Conservation (phyloP, 2,888 invertebrate genomes). For the Caenorhabditis wallacei region DNA sequence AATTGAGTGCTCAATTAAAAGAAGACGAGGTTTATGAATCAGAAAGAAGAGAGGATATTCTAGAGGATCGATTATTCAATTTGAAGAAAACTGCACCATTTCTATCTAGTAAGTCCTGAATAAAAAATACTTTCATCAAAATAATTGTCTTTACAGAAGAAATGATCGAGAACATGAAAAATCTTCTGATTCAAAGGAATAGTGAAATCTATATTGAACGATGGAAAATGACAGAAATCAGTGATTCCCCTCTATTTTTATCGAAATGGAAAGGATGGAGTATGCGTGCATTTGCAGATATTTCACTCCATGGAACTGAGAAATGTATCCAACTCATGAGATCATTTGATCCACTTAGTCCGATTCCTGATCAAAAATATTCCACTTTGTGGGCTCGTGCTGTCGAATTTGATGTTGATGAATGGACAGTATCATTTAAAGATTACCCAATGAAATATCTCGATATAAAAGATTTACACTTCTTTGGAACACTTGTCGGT, state of each 20-base stretch:
- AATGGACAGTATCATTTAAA: slow-evolving; percentile 92
- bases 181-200: slow-evolving; percentile 92
- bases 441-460: slow-evolving; percentile 97
- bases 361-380: slow-evolving; percentile 69
- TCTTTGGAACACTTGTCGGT: slow-evolving; percentile 93
- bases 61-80: slow-evolving; percentile 92
- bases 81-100: slow-evolving; percentile 90
- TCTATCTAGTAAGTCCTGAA: slow-evolving; percentile 85
- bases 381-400: slow-evolving; percentile 93
- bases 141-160: slow-evolving; percentile 81
- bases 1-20: slow-evolving; percentile 95
- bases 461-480: slow-evolving; percentile 88
- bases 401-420: slow-evolving; percentile 90
- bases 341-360: slow-evolving; percentile 88
- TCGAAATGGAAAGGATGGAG: slow-evolving; percentile 88
- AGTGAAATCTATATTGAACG: slow-evolving; percentile 96
- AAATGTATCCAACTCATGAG: slow-evolving; percentile 89
- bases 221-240: slow-evolving; percentile 68
- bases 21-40: slow-evolving; percentile 97
- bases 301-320: slow-evolving; percentile 90
- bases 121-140: background rate
- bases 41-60: slow-evolving; percentile 91
- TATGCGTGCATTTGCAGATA: slow-evolving; percentile 91
- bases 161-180: slow-evolving; percentile 90
- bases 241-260: slow-evolving; percentile 88